phyloP scores from a whole-genome alignment of 2,888 invertebrate genomes.

The Prosopocoilus inquinatus region DNA sequence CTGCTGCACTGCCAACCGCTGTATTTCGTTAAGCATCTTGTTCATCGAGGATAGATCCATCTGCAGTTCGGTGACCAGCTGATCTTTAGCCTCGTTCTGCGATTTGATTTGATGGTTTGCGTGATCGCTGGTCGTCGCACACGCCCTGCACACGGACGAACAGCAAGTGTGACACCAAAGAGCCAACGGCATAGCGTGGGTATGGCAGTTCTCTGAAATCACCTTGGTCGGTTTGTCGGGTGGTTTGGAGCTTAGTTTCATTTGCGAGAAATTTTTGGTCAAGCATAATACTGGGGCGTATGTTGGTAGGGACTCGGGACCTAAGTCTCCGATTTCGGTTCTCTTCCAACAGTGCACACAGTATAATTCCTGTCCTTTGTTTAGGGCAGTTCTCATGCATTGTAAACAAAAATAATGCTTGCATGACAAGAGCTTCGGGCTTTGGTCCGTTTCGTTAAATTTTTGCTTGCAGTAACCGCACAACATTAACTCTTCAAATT shows the following conservation, averaged over 20 bases:
- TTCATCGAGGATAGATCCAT: conserved; percentile 67
- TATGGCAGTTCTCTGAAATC: conserved; percentile 64
- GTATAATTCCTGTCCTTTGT: conserved; percentile 66
- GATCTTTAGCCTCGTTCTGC: conserved; percentile 65
- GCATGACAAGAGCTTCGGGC: conserved; percentile 72
- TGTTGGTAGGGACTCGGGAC: conserved; percentile 67
- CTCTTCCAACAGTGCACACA: conserved; percentile 75
- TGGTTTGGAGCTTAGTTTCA: conserved; percentile 54
- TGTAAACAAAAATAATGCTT: conserved; percentile 76
- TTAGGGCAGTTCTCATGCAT: conserved; percentile 67
- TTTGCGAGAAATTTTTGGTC: conserved; percentile 61
- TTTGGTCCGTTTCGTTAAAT: conserved; percentile 71
- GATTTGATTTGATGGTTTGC: conserved; percentile 67
- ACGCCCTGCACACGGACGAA: conserved; percentile 64
- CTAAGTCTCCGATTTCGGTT: conserved; percentile 65
- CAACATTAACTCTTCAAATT: conserved; percentile 71
- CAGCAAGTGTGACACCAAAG: conserved; percentile 71
- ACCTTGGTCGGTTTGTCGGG: conserved; percentile 49
- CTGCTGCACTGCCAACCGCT: conserved; percentile 68
- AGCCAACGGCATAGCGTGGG: conserved; percentile 70
- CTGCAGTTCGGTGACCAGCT: conserved; percentile 64
- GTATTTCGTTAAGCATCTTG: conserved; percentile 67
- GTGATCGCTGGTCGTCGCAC: conserved; percentile 65
- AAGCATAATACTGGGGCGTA: conserved; percentile 66
- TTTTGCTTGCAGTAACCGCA: conserved; percentile 75